A percentile compares a stretch with the other conserved stretches of the same genome.
Evolutionary conservation across 2,113 vertebrate genomes (phyloP).

Genomic region (Calypte anna): DNA sequence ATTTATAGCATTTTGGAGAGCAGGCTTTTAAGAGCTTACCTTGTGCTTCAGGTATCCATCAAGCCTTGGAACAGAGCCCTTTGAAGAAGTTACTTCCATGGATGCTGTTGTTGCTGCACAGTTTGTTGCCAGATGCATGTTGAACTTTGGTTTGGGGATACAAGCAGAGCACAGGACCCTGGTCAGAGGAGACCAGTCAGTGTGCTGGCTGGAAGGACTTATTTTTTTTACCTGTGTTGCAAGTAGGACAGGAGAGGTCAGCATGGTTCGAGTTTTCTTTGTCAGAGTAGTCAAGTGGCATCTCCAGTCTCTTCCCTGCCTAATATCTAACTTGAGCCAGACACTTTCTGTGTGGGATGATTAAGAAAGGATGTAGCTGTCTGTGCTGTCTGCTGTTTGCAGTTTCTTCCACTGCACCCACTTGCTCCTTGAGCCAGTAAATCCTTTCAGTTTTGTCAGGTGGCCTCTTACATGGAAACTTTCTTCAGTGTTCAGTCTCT

Average conservation of each 20-base stretch:
- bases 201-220: neutral
- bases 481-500: neutral
- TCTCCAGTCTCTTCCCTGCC: neutral
- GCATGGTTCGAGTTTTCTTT: neutral
- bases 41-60: neutral
- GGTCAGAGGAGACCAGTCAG: accelerated
- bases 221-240: neutral
- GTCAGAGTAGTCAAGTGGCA: neutral
- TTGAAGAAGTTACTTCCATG: neutral
- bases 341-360: neutral
- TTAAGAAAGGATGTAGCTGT: neutral
- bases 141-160: neutral
- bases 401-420: neutral
- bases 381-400: neutral
- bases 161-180: neutral
- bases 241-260: neutral
- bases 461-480: conserved; percentile 16
- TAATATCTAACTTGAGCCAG: neutral
- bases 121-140: neutral
- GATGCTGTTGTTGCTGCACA: neutral
- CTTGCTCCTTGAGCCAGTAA: conserved; percentile 35
- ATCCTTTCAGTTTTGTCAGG: conserved; percentile 7
- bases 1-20: neutral
- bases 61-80: neutral
- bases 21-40: neutral